These are phyloP conservation scores for Oscheius sp. DNA, from an alignment of 2,888 invertebrate species.

Conservation along the genomic window DNA sequence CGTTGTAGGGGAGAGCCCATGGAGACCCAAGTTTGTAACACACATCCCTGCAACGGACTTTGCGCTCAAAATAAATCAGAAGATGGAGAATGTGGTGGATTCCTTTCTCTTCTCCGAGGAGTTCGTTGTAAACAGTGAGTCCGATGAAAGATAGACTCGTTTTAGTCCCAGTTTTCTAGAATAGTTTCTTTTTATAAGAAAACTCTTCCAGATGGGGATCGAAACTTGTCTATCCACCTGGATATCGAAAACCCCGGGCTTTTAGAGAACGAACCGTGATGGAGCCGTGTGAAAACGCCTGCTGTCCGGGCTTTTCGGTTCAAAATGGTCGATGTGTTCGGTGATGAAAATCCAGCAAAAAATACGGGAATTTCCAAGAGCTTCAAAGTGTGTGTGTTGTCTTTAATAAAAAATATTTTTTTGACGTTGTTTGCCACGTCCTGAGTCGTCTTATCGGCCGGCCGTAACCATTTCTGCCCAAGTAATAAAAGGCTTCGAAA, in stretches of 20 bases:
- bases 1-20: constrained; percentile 62
- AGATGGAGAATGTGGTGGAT: constrained; percentile 65
- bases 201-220: background rate
- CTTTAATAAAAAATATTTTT: constrained; percentile 3
- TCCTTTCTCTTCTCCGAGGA: constrained; percentile 63
- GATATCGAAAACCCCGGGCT: constrained; percentile 20
- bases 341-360: constrained; percentile 23
- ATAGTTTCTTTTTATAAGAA: background rate
- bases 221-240: constrained; percentile 11
- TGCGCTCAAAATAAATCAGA: constrained; percentile 62
- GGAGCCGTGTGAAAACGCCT: constrained; percentile 64
- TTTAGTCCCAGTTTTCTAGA: background rate
- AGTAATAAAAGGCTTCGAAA: background rate
- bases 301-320: constrained; percentile 65
- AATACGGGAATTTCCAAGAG: constrained; percentile 4
- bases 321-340: constrained; percentile 59
- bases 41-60: constrained; percentile 65
- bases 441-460: background rate
- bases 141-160: background rate
- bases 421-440: background rate
- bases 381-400: constrained; percentile 2
- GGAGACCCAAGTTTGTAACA: constrained; percentile 67
- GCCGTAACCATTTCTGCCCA: background rate
- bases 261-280: constrained; percentile 64
- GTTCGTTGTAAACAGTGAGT: constrained; percentile 61